phyloP scores from a whole-genome alignment of 2,797 vertebrate genomes.

The Merluccius polli region DNA sequence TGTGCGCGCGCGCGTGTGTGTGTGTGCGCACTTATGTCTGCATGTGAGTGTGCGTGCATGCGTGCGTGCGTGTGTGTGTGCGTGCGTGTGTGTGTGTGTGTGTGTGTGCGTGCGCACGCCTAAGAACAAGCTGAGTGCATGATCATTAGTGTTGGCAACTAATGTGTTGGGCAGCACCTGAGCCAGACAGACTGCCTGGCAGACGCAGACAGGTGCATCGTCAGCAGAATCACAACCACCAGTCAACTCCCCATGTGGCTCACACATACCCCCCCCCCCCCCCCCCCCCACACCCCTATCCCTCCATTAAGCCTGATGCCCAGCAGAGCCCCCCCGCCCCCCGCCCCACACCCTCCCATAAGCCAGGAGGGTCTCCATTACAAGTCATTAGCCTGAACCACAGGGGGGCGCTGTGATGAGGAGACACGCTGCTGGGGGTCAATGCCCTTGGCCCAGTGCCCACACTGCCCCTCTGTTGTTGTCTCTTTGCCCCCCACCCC shows the following conservation, averaged over 20 bases:
- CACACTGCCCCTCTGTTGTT: slow-evolving; percentile 48
- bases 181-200: background rate
- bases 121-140: background rate
- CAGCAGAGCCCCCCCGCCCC: background rate
- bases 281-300: background rate
- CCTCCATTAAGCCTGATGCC: background rate
- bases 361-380: slow-evolving; percentile 38
- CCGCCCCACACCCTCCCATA: background rate
- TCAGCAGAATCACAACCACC: slow-evolving; percentile 1
- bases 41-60: background rate
- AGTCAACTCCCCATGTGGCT: background rate
- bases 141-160: background rate
- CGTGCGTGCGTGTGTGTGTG: background rate
- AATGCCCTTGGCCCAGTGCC: slow-evolving; percentile 50
- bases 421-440: slow-evolving; percentile 55
- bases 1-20: slow-evolving; percentile 37
- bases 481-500: slow-evolving; percentile 27
- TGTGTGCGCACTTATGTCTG: slow-evolving; percentile 15
- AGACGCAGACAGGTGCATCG: background rate
- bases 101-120: background rate
- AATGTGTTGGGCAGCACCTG: background rate
- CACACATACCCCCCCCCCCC: background rate
- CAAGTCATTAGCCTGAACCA: slow-evolving; percentile 64
- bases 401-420: slow-evolving; percentile 49
- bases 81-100: background rate